A percentile compares a stretch with the other conserved stretches of the same genome.
Conservation (phyloP, 1,140 invertebrate species). For the Drosophila pseudoananassae region DNA sequence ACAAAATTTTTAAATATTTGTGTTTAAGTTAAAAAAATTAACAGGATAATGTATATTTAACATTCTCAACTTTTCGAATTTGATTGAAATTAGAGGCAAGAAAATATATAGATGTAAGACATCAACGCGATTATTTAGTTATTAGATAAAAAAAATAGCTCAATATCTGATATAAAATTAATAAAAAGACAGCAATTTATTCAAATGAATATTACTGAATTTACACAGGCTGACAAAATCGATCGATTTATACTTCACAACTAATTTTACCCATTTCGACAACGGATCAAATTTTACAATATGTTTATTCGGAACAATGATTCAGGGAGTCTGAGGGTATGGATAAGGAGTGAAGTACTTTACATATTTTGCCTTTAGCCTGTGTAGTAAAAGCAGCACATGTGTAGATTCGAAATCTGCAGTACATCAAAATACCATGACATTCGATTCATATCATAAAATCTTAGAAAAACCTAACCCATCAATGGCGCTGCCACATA, state of each 20-base stretch:
- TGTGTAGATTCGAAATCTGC: not conserved
- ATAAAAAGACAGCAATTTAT: not conserved
- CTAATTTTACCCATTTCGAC: too few species aligned
- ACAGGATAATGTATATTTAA: not conserved
- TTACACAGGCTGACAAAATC: not conserved
- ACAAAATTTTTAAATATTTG: not conserved
- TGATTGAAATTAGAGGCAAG: not conserved
- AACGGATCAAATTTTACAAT: too few species aligned
- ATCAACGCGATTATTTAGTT: not conserved
- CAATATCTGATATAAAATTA: not conserved
- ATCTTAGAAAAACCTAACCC: slow-evolving; percentile 22
- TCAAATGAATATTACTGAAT: slow-evolving; percentile 2
- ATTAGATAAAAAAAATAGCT: not conserved
- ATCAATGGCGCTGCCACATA: not conserved
- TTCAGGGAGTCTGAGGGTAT: too few species aligned
- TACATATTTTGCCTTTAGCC: too few species aligned
- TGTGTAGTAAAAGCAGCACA: slow-evolving; percentile 1
- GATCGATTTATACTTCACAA: too few species aligned
- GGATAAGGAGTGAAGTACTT: too few species aligned
- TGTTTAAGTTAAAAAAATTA: not conserved
- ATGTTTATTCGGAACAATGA: too few species aligned
- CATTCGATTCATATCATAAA: slow-evolving; percentile 62
- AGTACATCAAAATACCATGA: slow-evolving; percentile 39
- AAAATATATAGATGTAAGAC: not conserved
- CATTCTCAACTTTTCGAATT: not conserved